Base-by-base conservation (phyloP, 2,113 vertebrate genomes). In the Capra hircus region DNA sequence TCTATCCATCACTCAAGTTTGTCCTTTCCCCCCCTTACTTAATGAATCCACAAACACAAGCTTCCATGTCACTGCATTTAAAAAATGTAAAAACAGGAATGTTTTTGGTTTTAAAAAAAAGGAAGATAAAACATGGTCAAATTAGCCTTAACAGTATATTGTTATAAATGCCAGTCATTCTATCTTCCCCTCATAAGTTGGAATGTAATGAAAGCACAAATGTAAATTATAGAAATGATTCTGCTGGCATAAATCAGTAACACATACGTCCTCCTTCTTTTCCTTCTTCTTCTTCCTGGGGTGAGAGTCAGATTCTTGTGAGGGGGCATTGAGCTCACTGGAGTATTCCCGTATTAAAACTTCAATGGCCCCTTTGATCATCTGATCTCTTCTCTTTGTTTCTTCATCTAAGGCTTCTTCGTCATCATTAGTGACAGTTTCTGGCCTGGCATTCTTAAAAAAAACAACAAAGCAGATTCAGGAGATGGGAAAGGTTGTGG, bases 391-490 rank as follows among this genome's bases (percentile, higher is more conserved):
- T 98, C 99, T 99, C 98, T 99, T 99, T 0, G 99, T 99, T 98
- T 99, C 99, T 98, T 99, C 99, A 97, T 99, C 99, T 91, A 99
- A 99, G 91, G 99, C 99, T 97, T 99, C 99, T n/a, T 99, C 99
- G 1, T 99, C 99, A 8, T 99, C 99, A 55, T 99, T 99, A 91
- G 98, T 99, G 52, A 97, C 93, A 0, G 99, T 98, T 97, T 99
- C 99, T 9, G 98, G 98, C 95, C 99, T 99, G 50, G 98, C 97
- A 91, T 98, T 99, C 99, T 99, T 98, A 43, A 97, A 95, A 98
- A 57, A 57, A n/a, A 33, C 6, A 78, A 87, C 43, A 94, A 78
- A n/a, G 64, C 71, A 98, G 98, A 98, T 94, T 91, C 89, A 97
- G 45, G 83, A 36, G 16, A 40, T 77, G 12, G 52, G 27, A 21